A percentile compares a stretch with the other conserved stretches of the same genome.
phyloP scores from a whole-genome alignment of 2,797 vertebrate genomes.

The Gephyroberyx darwinii region DNA sequence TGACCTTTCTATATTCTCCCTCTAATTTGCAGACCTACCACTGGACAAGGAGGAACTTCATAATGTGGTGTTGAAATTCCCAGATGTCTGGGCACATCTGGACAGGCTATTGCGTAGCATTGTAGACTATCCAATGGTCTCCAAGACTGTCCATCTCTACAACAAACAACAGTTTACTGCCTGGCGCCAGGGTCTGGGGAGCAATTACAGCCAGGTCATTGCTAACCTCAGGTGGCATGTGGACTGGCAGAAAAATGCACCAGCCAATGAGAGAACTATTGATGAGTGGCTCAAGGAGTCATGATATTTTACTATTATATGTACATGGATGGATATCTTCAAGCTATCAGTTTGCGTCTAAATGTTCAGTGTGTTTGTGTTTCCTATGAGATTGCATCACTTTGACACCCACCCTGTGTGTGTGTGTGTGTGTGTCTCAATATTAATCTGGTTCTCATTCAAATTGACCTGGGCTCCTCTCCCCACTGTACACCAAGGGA shows the following conservation, averaged over 20 bases:
- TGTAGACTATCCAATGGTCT: conserved; percentile 89
- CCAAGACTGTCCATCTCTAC: conserved; percentile 86
- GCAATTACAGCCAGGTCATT: conserved; percentile 88
- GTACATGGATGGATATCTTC: background rate
- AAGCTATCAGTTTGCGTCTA: background rate
- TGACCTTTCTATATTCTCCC: conserved; percentile 1
- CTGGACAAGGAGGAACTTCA: conserved; percentile 89
- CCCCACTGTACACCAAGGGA: background rate
- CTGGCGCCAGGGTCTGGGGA: conserved; percentile 87
- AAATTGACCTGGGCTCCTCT: background rate
- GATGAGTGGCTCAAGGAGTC: conserved; percentile 83
- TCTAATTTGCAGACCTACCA: conserved; percentile 85
- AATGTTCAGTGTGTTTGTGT: conserved; percentile 20
- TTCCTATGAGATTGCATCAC: too few relatives aligned
- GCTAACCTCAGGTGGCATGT: conserved; percentile 92
- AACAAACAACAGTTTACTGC: conserved; percentile 88
- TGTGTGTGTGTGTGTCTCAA: background rate
- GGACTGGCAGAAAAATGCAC: conserved; percentile 88
- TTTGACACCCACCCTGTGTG: too few relatives aligned
- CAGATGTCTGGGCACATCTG: conserved; percentile 76
- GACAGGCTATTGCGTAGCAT: conserved; percentile 85
- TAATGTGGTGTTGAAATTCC: conserved; percentile 84
- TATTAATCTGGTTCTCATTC: background rate
- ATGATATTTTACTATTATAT: conserved; percentile 18
- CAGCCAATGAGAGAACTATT: conserved; percentile 84